A percentile compares a stretch with the other conserved stretches of the same genome.
Evolutionary conservation across 2,113 vertebrate species (phyloP).

Genomic region (Brachirus orientalis): DNA sequence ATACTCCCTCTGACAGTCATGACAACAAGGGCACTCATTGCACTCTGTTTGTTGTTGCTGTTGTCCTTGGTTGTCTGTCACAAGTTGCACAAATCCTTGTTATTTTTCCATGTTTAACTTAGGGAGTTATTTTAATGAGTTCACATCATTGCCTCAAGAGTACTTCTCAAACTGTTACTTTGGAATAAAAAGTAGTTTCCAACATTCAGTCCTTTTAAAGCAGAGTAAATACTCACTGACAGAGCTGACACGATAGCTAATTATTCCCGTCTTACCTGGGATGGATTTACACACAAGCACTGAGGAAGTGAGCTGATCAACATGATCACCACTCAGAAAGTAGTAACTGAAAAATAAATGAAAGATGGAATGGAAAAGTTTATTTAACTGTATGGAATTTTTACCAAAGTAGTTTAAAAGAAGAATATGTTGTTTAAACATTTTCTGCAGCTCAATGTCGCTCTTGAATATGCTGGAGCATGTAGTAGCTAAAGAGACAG

Average conservation of each 20-base stretch:
- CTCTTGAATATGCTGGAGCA: no score
- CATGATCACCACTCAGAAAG: not conserved
- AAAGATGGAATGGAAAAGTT: no score
- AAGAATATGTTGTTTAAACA: no score
- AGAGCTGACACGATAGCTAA: conserved; percentile 3
- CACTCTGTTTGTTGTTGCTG: conserved; percentile 4
- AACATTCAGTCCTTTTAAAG: conserved; percentile 18
- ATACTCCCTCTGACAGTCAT: conserved; percentile 9
- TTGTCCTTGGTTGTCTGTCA: conserved; percentile 15
- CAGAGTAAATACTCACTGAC: not conserved
- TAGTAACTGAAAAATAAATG: no score
- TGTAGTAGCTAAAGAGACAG: no score
- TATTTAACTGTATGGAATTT: no score
- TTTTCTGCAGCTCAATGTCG: no score
- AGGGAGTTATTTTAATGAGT: conserved; percentile 30
- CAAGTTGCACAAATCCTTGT: conserved; percentile 1
- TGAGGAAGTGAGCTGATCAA: not conserved
- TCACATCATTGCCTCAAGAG: conserved; percentile 15
- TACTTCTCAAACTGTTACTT: conserved; percentile 15
- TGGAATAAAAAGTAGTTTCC: conserved; percentile 15
- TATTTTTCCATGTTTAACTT: conserved; percentile 33
- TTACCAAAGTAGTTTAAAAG: no score
- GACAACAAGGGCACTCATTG: conserved; percentile 29
- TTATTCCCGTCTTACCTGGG: not conserved
- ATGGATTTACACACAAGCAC: not conserved